Conservation (phyloP, 2,113 vertebrate genomes). For the Carassius carassius region DNA sequence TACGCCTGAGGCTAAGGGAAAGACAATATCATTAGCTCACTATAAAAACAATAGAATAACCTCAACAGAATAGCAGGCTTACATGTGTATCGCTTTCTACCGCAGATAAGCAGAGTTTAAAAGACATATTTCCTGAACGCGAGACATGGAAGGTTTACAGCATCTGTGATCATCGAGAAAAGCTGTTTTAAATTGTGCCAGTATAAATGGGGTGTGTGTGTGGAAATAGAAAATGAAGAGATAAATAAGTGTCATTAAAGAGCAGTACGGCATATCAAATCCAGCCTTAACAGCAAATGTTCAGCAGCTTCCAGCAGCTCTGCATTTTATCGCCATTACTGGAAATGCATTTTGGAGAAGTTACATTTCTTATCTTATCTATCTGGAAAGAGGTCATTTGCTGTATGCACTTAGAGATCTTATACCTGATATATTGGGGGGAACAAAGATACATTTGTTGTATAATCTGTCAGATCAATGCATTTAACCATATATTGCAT, state of each 20-base stretch:
- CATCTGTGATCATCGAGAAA: conserved; percentile 14
- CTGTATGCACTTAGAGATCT: conserved; percentile 15
- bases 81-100: not conserved
- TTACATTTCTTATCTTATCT: not conserved
- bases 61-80: conserved; percentile 5
- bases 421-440: conserved; percentile 7
- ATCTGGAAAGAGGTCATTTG: conserved; percentile 17
- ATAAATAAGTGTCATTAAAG: conserved; percentile 37
- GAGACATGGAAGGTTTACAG: not conserved
- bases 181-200: conserved; percentile 24
- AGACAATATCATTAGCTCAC: not conserved
- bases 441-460: not conserved
- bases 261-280: conserved; percentile 13
- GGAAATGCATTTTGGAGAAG: conserved; percentile 9
- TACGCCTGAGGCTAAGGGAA: not conserved
- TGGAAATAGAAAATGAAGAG: conserved; percentile 21
- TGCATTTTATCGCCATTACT: conserved; percentile 20
- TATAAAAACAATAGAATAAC: not conserved
- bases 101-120: not conserved
- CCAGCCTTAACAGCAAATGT: conserved; percentile 20
- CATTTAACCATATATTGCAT: not conserved
- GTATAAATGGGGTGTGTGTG: conserved; percentile 20
- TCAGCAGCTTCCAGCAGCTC: not conserved
- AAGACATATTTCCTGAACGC: not conserved
- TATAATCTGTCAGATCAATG: not conserved